phyloP scores from a whole-genome alignment of 2,797 vertebrate genomes.

The Enteromius argenteus region DNA sequence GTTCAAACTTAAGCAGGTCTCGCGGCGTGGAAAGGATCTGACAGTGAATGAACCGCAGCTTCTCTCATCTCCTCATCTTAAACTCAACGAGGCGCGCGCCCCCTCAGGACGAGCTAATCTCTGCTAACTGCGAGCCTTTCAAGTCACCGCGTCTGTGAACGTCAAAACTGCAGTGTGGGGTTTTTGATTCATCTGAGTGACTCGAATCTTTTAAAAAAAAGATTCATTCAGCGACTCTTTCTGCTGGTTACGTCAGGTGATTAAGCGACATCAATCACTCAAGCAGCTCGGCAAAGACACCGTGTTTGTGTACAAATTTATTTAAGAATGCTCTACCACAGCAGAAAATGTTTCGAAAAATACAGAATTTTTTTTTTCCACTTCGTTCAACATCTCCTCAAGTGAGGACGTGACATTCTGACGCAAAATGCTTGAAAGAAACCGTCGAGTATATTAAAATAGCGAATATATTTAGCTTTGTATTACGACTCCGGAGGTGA shows the following conservation, averaged over 20 bases:
- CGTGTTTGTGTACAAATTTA: neutral
- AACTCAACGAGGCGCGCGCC: slow-evolving; percentile 42
- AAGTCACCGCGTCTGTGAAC: neutral
- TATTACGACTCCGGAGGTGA: neutral
- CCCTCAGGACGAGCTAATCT: neutral
- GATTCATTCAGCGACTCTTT: neutral
- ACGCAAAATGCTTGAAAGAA: neutral
- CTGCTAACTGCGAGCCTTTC: slow-evolving; percentile 15
- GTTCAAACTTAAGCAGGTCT: neutral
- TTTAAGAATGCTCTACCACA: neutral
- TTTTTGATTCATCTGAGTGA: neutral
- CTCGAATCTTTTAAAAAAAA: neutral
- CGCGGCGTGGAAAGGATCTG: neutral
- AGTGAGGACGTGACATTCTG: neutral
- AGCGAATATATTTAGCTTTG: neutral
- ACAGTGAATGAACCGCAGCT: slow-evolving; percentile 55
- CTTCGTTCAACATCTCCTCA: neutral
- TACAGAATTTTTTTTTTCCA: neutral
- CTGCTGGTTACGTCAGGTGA: neutral
- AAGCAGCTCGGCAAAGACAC: too few species aligned
- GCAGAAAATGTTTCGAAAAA: neutral
- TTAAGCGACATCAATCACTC: neutral
- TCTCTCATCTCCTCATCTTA: slow-evolving; percentile 55
- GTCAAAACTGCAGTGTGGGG: neutral
- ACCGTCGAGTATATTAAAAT: neutral